Evolutionary conservation across 2,888 invertebrate species (phyloP), one percentile per base, ranked within the genome.

Genomic region (Tubiluchus corallicola): DNA sequence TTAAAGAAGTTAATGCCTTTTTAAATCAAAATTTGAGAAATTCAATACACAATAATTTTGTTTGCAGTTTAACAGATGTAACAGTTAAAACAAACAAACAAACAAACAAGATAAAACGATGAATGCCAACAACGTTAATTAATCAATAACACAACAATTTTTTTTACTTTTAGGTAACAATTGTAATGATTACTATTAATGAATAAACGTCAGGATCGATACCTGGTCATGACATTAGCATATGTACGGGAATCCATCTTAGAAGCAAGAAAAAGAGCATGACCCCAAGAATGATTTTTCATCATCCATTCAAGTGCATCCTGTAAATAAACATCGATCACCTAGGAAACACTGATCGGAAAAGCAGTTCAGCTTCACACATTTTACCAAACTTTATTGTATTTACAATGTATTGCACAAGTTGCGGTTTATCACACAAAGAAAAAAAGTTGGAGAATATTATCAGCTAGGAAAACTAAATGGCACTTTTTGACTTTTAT

Each of bases 211-310:
- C n/a, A n/a, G n/a, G n/a, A n/a, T n/a, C n/a, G n/a, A 21, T 47
- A 62, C 61, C 59, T 57, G 58, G 82, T 79, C 73, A 82, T 75
- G 9, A 87, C 85, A 53, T 74, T 76, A 2, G 81, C 82, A 57
- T 90, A 80, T 9, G 79, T 77, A 52, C 85, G 75, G 52, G 79
- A 75, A 64, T 82, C 85, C 68, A 82, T 72, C 70, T 83, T 83
- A 50, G 79, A 79, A 44, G 88, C 81, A 60, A 94, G 71, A 65
- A 82, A 81, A 56, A 92, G 70, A 45, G 92, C 92, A 68, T 94
- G 92, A 1, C 87, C 90, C 94, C 94, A 94, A 49, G 88, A 71
- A 52, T 76, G 74, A 60, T 77, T 73, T 53, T 75, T 76, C 75
- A 90, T 82, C 37, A 92, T 90, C 75, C 79, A 87, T 64, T 92